Evolutionary conservation across 2,888 invertebrate species (phyloP).

Genomic region (Frankliniella intonsa): DNA sequence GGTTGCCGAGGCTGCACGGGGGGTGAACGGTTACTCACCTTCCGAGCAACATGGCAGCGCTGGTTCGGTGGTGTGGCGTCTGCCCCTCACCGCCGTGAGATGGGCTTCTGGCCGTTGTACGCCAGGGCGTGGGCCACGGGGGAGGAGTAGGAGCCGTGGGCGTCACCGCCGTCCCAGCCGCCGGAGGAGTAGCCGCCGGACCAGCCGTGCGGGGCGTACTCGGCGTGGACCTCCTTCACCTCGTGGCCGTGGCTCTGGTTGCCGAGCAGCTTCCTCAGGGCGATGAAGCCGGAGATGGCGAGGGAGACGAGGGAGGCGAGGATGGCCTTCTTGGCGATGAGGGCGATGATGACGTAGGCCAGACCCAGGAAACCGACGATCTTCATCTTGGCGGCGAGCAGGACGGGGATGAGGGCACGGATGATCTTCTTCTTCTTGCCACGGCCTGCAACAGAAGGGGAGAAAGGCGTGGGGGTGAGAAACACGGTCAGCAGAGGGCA

Average conservation of each 20-base stretch:
- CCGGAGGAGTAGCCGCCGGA: constrained; percentile 41
- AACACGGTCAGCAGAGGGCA: constrained; percentile 9
- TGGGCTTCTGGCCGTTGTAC: constrained; percentile 49
- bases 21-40: not conserved
- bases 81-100: constrained; percentile 25
- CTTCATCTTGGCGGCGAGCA: constrained; percentile 57
- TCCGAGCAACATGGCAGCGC: constrained; percentile 18
- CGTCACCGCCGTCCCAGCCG: constrained; percentile 40
- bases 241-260: constrained; percentile 38
- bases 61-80: not conserved
- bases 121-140: constrained; percentile 53
- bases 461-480: not conserved
- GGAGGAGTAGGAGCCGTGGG: constrained; percentile 51
- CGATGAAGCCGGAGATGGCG: constrained; percentile 54
- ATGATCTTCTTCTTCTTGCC: constrained; percentile 55
- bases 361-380: constrained; percentile 53
- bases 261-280: constrained; percentile 41
- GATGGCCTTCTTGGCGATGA: constrained; percentile 62
- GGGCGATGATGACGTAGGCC: constrained; percentile 54
- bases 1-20: not conserved
- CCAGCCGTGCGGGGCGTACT: constrained; percentile 36
- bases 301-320: constrained; percentile 57
- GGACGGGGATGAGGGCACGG: constrained; percentile 54
- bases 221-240: constrained; percentile 34
- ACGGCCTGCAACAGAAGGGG: constrained; percentile 47